A percentile compares a stretch with the other conserved stretches of the same genome.
Evolutionary conservation across 2,113 vertebrate genomes (phyloP).

Genomic region (Oryzias celebensis): DNA sequence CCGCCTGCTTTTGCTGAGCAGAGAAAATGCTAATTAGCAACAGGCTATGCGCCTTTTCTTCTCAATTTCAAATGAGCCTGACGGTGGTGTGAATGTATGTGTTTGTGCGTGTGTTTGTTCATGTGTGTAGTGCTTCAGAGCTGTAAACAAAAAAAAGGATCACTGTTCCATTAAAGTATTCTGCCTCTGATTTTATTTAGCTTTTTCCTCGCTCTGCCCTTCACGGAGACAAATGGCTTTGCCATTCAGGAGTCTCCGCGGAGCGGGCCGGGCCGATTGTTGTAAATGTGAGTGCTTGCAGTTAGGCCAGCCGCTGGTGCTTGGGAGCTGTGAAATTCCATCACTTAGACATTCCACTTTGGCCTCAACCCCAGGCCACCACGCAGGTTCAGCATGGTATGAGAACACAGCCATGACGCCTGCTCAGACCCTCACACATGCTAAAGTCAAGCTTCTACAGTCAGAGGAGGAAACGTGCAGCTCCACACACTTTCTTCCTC

Average conservation of each 20-base stretch:
- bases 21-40: conserved; percentile 90
- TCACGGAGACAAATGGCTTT: conserved; percentile 82
- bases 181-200: conserved; percentile 68
- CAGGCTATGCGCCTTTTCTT: conserved; percentile 69
- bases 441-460: conserved; percentile 24
- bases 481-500: conserved; percentile 14
- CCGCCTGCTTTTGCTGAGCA: conserved; percentile 87
- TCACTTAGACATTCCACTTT: conserved; percentile 77
- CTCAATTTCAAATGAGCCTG: conserved; percentile 69
- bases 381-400: conserved; percentile 37
- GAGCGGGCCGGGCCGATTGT: conserved; percentile 66
- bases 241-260: conserved; percentile 76
- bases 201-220: conserved; percentile 72
- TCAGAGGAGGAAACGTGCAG: conserved; percentile 6
- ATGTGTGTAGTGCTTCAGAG: conserved; percentile 61
- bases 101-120: conserved; percentile 15
- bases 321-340: conserved; percentile 76
- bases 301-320: conserved; percentile 60
- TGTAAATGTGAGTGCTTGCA: conserved; percentile 78
- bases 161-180: conserved; percentile 73
- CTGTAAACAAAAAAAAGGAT: conserved; percentile 88
- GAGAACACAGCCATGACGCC: conserved; percentile 30
- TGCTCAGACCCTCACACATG: conserved; percentile 11
- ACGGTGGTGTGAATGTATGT: conserved; percentile 24
- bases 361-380: conserved; percentile 65